Evolutionary conservation across 2,888 invertebrate genomes (phyloP).

Genomic region (Syrphus vitripennis): DNA sequence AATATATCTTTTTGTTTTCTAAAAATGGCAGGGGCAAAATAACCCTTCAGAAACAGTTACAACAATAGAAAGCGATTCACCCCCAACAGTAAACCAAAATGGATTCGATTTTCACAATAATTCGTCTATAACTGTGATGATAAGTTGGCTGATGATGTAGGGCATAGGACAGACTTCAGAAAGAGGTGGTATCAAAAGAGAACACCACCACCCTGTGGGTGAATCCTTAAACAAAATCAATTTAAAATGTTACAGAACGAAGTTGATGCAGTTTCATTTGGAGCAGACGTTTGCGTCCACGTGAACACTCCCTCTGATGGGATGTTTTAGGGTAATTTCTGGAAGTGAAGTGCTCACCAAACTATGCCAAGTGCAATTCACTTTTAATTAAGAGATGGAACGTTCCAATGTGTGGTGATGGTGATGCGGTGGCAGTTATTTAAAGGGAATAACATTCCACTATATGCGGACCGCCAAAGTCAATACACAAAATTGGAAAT

Average conservation of each 20-base stretch:
- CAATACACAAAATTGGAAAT: constrained; percentile 63
- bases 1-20: too few relatives aligned
- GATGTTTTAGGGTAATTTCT: constrained; percentile 41
- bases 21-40: too few relatives aligned
- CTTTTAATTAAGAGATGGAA: constrained; percentile 68
- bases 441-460: constrained; percentile 22
- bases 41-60: too few relatives aligned
- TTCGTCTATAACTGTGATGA: background rate
- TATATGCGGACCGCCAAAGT: constrained; percentile 41
- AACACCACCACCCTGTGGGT: background rate
- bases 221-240: constrained; percentile 15
- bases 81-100: too few relatives aligned
- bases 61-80: too few relatives aligned
- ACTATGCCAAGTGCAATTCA: constrained; percentile 60
- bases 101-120: constrained; percentile 22
- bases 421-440: background rate
- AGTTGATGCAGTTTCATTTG: constrained; percentile 13
- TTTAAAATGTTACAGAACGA: constrained; percentile 7
- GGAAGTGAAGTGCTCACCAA: constrained; percentile 58
- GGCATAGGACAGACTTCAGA: background rate
- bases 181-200: background rate
- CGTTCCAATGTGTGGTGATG: constrained; percentile 25
- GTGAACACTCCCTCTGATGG: background rate
- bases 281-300: background rate
- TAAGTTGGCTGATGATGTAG: background rate